Evolutionary conservation across 1,140 invertebrate species (phyloP), one percentile per base, ranked within the genome.

Genomic region (Arctopsyche grandis): DNA sequence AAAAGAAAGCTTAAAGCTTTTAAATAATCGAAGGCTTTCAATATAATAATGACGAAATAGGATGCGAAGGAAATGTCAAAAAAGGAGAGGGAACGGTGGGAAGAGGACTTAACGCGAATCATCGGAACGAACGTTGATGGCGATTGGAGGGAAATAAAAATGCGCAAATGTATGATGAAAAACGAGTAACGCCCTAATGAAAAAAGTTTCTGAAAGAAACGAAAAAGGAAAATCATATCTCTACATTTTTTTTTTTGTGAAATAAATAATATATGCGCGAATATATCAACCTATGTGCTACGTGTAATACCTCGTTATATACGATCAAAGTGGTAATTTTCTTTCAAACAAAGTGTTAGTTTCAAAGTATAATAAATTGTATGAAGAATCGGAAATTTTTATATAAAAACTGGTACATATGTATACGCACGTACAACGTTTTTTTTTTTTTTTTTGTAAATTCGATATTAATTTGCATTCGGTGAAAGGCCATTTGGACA

Each of bases 21-120:
- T 79, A 73, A 79, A 79, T 79, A 79, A 79, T 79, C 78, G 78
- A 74, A 79, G 22, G 58, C 70, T 73, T 79, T 79, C 78, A 74
- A 74, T 74, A 69, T 79, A 43, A 74, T 79, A 76, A 76, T 79
- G 78, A 79, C 52, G 70, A 66, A 79, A 79, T 74, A 73, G 52
- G 52, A 71, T 38, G 66, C 43, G 77, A 78, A 78, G 73, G 66
- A 78, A 70, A 71, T 77, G 76, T 70, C 76, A 63, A 52, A 26
- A 74, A 66, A 60, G 43, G 21, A 29, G 66, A 19, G 21, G n/a
- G 56, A n/a, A 9, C 16, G 56, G 58, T 21, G 19, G 43, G 69
- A 46, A 19, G 22, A 12, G 48, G 16, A 26, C 19, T 74, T 56
- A 21, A 21, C 24, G 22, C 16, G 44, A 74, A 74, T 29, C 46